Base-by-base conservation (phyloP, 2,888 invertebrate species). In the Hirtodrosophila duncani region DNA sequence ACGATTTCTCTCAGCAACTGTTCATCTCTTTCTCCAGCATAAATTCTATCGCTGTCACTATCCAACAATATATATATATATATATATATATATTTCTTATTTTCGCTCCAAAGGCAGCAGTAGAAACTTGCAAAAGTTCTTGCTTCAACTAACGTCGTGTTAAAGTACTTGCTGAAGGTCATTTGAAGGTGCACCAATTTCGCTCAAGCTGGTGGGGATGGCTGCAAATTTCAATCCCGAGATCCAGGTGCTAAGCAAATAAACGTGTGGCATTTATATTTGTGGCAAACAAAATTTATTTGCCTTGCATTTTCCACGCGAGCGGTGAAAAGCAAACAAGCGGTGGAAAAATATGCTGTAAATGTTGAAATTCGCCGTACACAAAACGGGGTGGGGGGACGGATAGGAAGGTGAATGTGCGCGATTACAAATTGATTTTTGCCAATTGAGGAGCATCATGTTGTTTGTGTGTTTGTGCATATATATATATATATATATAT, bases 211-310 rank as follows among this genome's bases (percentile, higher is more conserved):
- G 26, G 31, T 41, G 30, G 24, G 13, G 34, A 14, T 11, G 11
- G 23, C 21, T 30, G 17, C 36, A 24, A 29, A 39, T 23, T 39
- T 41, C 31, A 33, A 29, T n/a, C 11, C 17, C 37, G 16, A 16
- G 30, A 39, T 29, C 21, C 71, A 70, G 80, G 77, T 70, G 77
- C 7, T 21, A 59, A 55, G 55, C 53, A 71, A 75, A 71, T 63
- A 77, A 77, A 71, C 72, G 72, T 77, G 81, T 79, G 79, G 75
- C 75, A 67, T 79, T 75, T 80, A 80, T 71, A 67, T 67, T 64
- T 67, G 70, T 67, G 81, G 75, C 61, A 67, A 61, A 57, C n/a
- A n/a, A 69, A 75, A 75, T 75, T 79, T 81, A 81, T 75, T 74
- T 81, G 51, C 59, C 58, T 59, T 69, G 69, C 74, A 81, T 75